These are phyloP conservation scores for Serranochromis macrocephalus DNA, from an alignment of 2,113 vertebrate species.

Conservation along the genomic window DNA sequence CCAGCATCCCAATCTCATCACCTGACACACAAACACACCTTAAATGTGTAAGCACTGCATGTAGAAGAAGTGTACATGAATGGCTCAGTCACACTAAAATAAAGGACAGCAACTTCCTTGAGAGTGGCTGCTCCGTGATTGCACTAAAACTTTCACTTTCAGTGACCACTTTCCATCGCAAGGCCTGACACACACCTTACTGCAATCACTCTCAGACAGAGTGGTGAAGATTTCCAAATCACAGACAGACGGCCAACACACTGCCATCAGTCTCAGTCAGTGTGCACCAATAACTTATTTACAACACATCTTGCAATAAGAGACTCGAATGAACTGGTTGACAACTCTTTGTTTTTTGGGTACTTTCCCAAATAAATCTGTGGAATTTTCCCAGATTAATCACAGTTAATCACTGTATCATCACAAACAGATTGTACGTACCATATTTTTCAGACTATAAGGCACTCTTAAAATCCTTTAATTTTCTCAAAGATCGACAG, in stretches of 20 bases:
- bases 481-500: rapidly evolving
- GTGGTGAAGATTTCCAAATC: rapidly evolving
- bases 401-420: neutral
- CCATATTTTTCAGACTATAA: neutral
- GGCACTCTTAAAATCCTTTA: neutral
- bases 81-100: neutral
- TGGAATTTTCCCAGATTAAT: neutral
- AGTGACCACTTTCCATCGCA: neutral
- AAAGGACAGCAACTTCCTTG: rapidly evolving
- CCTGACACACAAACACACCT: constrained; percentile 57
- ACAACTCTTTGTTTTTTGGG: neutral
- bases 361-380: rapidly evolving
- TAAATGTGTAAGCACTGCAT: neutral
- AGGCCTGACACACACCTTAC: neutral
- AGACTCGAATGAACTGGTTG: neutral
- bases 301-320: neutral
- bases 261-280: neutral
- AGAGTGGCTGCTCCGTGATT: neutral
- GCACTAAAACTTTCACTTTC: neutral
- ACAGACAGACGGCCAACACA: neutral
- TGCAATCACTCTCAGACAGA: neutral
- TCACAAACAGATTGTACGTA: neutral
- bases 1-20: constrained; percentile 86
- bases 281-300: neutral
- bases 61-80: neutral